A percentile compares a stretch with the other conserved stretches of the same genome.
phyloP scores from a whole-genome alignment of 2,888 invertebrate genomes.

The Ceramica pisi region DNA sequence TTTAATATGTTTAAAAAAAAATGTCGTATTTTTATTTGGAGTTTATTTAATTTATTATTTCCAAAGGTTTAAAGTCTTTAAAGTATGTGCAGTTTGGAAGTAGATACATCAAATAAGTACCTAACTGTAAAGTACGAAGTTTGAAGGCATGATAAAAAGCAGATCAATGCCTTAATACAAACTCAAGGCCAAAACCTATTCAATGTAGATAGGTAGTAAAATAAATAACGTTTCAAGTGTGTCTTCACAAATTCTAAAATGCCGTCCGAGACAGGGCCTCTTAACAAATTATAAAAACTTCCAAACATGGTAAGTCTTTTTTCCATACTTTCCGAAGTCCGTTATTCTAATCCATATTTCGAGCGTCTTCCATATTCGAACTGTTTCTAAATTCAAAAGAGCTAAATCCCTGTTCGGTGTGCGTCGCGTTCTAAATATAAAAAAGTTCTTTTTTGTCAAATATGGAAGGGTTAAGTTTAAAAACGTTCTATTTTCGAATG shows the following conservation, averaged over 20 bases:
- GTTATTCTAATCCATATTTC: constrained; percentile 83
- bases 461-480: constrained; percentile 91
- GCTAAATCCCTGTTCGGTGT: constrained; percentile 86
- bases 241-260: constrained; percentile 48
- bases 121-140: constrained; percentile 26
- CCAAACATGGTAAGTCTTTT: constrained; percentile 62
- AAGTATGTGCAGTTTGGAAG: background rate
- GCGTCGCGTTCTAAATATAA: constrained; percentile 89
- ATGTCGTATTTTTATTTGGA: background rate
- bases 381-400: constrained; percentile 89
- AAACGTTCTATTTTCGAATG: constrained; percentile 91
- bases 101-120: constrained; percentile 21
- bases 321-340: constrained; percentile 68
- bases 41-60: background rate
- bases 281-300: constrained; percentile 64
- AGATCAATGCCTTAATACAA: constrained; percentile 44
- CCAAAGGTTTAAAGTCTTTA: too few relatives aligned
- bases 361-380: constrained; percentile 82
- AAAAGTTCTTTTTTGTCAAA: constrained; percentile 89
- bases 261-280: constrained; percentile 26
- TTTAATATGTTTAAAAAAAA: constrained; percentile 25
- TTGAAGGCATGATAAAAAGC: constrained; percentile 29
- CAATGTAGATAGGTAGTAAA: constrained; percentile 19
- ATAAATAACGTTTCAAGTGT: constrained; percentile 39
- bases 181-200: constrained; percentile 38